Conservation (phyloP, 2,888 invertebrate species). For the Homarus gammarus region DNA sequence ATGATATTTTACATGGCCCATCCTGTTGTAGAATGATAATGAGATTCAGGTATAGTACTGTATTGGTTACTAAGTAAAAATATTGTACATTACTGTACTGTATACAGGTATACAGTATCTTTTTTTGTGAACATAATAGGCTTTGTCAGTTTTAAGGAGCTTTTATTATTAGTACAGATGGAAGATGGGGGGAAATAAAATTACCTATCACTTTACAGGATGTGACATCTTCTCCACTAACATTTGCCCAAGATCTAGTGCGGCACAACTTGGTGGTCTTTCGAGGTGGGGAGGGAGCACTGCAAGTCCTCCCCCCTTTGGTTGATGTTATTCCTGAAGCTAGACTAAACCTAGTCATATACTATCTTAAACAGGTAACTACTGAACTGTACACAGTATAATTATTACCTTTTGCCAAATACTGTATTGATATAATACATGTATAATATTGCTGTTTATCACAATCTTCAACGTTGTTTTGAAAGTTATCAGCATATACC, state of each 20-base stretch:
- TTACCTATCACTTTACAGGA: constrained; percentile 53
- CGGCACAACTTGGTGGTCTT: constrained; percentile 98
- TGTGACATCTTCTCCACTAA: constrained; percentile 80
- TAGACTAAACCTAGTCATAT: constrained; percentile 95
- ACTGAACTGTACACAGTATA: constrained; percentile 6
- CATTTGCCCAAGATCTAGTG: constrained; percentile 93
- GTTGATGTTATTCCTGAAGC: constrained; percentile 98
- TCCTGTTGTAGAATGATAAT: no score
- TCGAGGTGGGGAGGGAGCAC: constrained; percentile 93
- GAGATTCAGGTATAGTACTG: no score
- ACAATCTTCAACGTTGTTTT: no score
- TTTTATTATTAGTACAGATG: background rate
- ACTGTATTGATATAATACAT: background rate
- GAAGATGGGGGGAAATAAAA: background rate
- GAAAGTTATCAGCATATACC: no score
- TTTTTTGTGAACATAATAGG: no score
- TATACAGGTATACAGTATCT: no score
- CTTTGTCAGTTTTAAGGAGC: no score
- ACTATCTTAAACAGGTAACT: constrained; percentile 91
- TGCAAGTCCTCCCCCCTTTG: constrained; percentile 93
- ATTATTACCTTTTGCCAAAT: background rate
- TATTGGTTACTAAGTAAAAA: no score
- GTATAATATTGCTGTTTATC: no score
- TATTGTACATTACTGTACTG: no score
- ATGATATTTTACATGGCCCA: no score